Evolutionary conservation across 2,113 vertebrate species (phyloP).

Genomic region (zebrafish (Danio rerio)): GRCz12tu NC_133181.1:2166501-2167000

Average conservation of each 20-base stretch:
- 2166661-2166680: not conserved
- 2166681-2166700: constrained; percentile 37
- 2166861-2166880: too few species aligned
- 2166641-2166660: not conserved
- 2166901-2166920: not conserved
- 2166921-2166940: constrained; percentile 11
- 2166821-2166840: too few species aligned
- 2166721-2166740: constrained; percentile 35
- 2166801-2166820: too few species aligned
- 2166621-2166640: constrained; percentile 39
- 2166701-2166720: constrained; percentile 8
- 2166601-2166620: constrained; percentile 34
- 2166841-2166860: too few species aligned
- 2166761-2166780: not conserved
- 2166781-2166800: too few species aligned
- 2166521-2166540: constrained; percentile 23
- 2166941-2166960: too few species aligned
- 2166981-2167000: too few species aligned
- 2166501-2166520: constrained; percentile 28
- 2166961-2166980: too few species aligned
- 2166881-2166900: too few species aligned
- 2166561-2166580: constrained; percentile 20
- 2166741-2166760: constrained; percentile 25
- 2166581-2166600: not conserved
- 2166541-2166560: constrained; percentile 34